phyloP scores from a whole-genome alignment of 2,113 vertebrate species.

The Bos indicus region DNA sequence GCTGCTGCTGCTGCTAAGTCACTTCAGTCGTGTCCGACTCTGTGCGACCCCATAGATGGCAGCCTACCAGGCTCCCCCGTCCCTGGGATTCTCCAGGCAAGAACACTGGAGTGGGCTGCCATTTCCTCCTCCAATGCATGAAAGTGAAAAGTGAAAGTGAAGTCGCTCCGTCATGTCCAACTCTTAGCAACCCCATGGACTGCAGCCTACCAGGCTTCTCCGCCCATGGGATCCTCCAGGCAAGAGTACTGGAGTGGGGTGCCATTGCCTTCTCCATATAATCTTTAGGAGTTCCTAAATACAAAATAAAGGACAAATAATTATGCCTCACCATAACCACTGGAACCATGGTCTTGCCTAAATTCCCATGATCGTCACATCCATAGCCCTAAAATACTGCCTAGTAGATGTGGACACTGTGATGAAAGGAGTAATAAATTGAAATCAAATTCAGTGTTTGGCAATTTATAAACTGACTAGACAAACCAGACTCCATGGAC shows the following conservation, averaged over 20 bases:
- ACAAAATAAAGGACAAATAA: neutral
- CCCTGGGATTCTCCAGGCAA: no score
- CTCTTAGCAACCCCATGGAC: no score
- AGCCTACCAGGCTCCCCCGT: no score
- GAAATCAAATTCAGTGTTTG: neutral
- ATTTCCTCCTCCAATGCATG: no score
- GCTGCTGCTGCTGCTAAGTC: neutral
- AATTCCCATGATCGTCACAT: neutral
- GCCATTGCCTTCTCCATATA: no score
- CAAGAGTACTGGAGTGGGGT: no score
- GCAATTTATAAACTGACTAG: neutral
- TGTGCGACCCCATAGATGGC: neutral
- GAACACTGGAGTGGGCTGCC: no score
- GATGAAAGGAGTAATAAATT: neutral
- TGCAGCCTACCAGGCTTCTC: no score
- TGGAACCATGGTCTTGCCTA: neutral
- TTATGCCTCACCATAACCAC: neutral
- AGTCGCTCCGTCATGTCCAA: no score
- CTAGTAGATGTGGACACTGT: neutral
- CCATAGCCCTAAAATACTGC: neutral
- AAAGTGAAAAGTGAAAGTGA: no score
- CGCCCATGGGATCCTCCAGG: no score
- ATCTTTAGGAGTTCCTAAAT: neutral
- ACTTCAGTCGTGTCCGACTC: neutral
- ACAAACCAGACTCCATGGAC: neutral